These are phyloP conservation scores for Hystrix cristata DNA, from an alignment of 2,113 vertebrate species.

Conservation along the genomic window DNA sequence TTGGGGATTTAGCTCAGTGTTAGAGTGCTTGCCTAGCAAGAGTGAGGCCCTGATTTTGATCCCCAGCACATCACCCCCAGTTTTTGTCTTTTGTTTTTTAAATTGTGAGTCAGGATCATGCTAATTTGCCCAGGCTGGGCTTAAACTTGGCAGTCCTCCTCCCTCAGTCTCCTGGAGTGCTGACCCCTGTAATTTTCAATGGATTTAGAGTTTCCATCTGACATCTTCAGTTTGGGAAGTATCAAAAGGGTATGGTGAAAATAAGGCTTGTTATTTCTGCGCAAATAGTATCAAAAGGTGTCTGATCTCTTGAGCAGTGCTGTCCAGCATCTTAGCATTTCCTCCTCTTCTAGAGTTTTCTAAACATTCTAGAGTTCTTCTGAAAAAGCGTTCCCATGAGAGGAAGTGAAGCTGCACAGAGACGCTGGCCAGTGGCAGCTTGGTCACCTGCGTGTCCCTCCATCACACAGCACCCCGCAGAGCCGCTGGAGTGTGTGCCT, in stretches of 20 bases:
- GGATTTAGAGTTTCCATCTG: not conserved
- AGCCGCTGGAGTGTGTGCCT: not conserved
- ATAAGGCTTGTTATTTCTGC: not conserved
- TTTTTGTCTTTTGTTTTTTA: not conserved
- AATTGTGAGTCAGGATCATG: not conserved
- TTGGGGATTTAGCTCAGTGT: no score
- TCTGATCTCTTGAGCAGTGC: not conserved
- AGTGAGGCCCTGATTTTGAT: no score
- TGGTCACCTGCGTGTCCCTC: not conserved
- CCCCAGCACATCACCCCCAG: no score
- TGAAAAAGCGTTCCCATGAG: not conserved
- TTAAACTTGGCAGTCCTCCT: not conserved
- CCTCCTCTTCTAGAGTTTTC: not conserved
- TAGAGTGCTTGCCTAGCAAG: no score
- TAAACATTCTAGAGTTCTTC: not conserved
- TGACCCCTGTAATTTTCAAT: not conserved
- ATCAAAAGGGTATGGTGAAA: not conserved
- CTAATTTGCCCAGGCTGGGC: not conserved
- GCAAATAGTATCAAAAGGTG: not conserved
- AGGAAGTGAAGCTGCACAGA: not conserved
- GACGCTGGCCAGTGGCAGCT: not conserved
- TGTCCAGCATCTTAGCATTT: not conserved
- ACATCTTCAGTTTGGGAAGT: not conserved
- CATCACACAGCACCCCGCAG: not conserved
- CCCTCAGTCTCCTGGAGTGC: not conserved